Conservation (phyloP, 1,140 invertebrate species). For the Tyrophagus putrescentiae region DNA sequence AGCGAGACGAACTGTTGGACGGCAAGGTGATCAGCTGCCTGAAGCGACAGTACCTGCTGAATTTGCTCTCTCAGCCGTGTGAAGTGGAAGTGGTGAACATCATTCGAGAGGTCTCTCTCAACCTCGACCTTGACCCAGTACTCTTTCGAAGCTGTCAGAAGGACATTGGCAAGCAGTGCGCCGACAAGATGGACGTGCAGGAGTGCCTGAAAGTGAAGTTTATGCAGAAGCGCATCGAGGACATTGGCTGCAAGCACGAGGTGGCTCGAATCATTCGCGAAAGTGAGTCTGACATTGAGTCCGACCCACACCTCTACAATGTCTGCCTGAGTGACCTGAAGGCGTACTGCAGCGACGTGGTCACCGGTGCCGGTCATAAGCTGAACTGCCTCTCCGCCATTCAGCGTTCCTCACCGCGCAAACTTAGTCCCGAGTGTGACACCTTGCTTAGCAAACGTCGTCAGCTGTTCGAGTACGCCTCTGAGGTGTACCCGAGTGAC, state of each 20-base stretch:
- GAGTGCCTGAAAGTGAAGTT: conserved; percentile 77
- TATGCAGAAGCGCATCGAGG: conserved; percentile 51
- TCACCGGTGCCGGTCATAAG: conserved; percentile 61
- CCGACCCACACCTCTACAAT: conserved; percentile 41
- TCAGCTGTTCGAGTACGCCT: conserved; percentile 76
- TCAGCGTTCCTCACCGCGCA: conserved; percentile 40
- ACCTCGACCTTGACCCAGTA: conserved; percentile 69
- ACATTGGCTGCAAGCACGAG: conserved; percentile 54
- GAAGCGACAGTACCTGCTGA: conserved; percentile 32
- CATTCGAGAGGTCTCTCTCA: conserved; percentile 66
- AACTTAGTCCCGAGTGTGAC: conserved; percentile 55
- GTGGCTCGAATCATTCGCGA: conserved; percentile 50
- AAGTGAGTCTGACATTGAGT: conserved; percentile 42
- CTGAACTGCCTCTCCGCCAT: conserved; percentile 61
- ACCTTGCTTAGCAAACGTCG: conserved; percentile 59
- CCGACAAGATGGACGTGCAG: conserved; percentile 45
- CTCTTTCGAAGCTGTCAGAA: conserved; percentile 53
- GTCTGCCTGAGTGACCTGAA: conserved; percentile 45
- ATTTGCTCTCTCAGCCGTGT: conserved; percentile 43
- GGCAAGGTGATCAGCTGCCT: conserved; percentile 34
- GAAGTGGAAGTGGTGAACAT: conserved; percentile 62
- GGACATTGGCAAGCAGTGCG: conserved; percentile 24
- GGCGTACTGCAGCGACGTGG: conserved; percentile 64
- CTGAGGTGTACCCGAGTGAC: conserved; percentile 46
- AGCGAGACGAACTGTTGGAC: conserved; percentile 29